Percentiles rank a stretch among this genome's conserved stretches.
Conservation (phyloP, 2,888 invertebrate species). For the Drosophila limbata region DNA sequence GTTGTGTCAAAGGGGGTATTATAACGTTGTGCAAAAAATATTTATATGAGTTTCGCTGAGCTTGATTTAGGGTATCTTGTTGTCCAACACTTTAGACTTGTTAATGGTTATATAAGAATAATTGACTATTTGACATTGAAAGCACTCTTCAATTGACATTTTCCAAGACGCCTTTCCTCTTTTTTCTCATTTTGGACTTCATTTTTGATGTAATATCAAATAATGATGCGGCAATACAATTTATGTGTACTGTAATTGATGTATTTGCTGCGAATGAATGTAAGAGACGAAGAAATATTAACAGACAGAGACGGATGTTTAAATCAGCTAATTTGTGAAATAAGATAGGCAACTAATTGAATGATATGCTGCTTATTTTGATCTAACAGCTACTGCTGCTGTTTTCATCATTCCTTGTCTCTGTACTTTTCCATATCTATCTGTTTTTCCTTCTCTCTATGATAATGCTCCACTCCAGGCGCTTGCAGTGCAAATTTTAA, state of each 20-base stretch:
- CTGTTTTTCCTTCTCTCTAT: not conserved
- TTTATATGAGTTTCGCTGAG: not conserved
- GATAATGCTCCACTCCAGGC: slow-evolving; percentile 14
- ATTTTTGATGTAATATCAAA: slow-evolving; percentile 20
- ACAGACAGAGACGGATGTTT: slow-evolving; percentile 24
- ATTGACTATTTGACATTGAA: slow-evolving; percentile 15
- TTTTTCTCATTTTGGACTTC: slow-evolving; percentile 12
- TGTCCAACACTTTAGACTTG: not conserved
- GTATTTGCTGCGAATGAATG: slow-evolving; percentile 14
- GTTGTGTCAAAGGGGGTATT: not conserved
- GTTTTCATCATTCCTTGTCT: not conserved
- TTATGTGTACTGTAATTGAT: slow-evolving; percentile 8
- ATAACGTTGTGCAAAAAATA: not conserved
- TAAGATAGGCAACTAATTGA: slow-evolving; percentile 46
- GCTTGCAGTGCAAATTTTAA: slow-evolving; percentile 30
- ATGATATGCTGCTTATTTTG: slow-evolving; percentile 36
- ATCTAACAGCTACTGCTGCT: not conserved
- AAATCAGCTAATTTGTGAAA: slow-evolving; percentile 47
- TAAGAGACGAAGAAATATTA: slow-evolving; percentile 15
- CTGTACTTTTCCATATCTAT: not conserved
- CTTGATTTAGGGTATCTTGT: not conserved
- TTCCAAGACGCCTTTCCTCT: not conserved
- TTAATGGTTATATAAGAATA: not conserved
- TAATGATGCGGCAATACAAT: slow-evolving; percentile 36
- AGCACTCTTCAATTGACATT: not conserved